Evolutionary conservation across 2,797 vertebrate species (phyloP), one percentile per base, ranked within the genome.

Genomic region (Sebastiscus albofasciatus): DNA sequence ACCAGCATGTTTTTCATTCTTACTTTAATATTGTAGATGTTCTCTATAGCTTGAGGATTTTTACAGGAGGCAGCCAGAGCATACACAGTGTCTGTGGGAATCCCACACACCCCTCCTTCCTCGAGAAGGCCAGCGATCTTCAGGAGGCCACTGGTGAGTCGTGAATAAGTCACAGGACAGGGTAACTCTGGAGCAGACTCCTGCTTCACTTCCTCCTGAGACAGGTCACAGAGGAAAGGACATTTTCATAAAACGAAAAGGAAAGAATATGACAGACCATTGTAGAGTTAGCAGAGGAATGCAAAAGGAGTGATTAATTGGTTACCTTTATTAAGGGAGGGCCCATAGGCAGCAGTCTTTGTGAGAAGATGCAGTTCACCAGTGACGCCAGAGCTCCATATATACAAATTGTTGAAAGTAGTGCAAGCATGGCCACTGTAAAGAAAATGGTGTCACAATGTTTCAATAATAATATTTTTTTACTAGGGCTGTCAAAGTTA

Each of bases 81-180:
- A 0, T 98, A 98, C 9, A 98, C 97, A 0, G 97, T 98, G 85
- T 98, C 97, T 0, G 97, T 97, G 0, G 97, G 97, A 46, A 98
- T 95, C 34, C 96, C 96, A 8, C 97, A 98, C 2, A 98, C 97
- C 0, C 93, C 95, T 12, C 96, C 95, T 1, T 89, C 84, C 36
- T 96, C 95, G 77, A 98, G 89, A 80, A 96, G 69, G 9, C 89
- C 89, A 3, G 96, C 95, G 0, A 98, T 97, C 77, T 90, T 91
- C 79, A 95, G 80, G 65, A 98, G 87, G 10, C 96, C 91, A 2
- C 96, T 97, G 2, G 96, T 97, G 65, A 92, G 88, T 67, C 88
- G 93, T n/a, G 97, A 97, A 29, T 33, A 82, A 52, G 93, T 87
- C 42, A 95, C 83, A 12, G 93, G n/a, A 60, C 97, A 98, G 20